Percentiles rank a stretch among this genome's conserved stretches.
Conservation (phyloP, 2,888 invertebrate genomes). For the Chorisops tibialis region DNA sequence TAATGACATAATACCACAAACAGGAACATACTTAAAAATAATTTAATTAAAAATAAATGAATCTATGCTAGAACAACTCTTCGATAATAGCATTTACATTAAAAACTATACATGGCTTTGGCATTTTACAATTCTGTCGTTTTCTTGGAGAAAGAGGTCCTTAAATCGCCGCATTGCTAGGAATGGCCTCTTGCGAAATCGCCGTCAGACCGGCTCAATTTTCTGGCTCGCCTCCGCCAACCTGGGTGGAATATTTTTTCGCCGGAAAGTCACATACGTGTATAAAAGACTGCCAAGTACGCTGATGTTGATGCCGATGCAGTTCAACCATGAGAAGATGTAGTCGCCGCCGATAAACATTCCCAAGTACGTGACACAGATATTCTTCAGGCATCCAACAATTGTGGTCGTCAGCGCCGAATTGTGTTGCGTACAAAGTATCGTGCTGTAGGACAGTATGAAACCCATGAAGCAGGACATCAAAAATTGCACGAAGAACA, state of each 20-base stretch:
- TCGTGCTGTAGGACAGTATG: slow-evolving; percentile 88
- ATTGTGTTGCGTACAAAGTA: slow-evolving; percentile 93
- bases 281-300: slow-evolving; percentile 81
- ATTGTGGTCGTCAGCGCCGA: slow-evolving; percentile 99
- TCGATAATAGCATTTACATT: neutral
- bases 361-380: slow-evolving; percentile 94
- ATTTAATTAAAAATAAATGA: slow-evolving; percentile 11
- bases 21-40: slow-evolving; percentile 22
- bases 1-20: slow-evolving; percentile 16
- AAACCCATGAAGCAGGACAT: slow-evolving; percentile 97
- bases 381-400: slow-evolving; percentile 96
- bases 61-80: neutral
- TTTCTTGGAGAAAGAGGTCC: slow-evolving; percentile 12
- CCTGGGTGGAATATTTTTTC: slow-evolving; percentile 43
- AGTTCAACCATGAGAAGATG: slow-evolving; percentile 90
- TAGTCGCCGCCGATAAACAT: slow-evolving; percentile 99
- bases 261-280: slow-evolving; percentile 77
- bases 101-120: slow-evolving; percentile 33
- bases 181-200: slow-evolving; percentile 6
- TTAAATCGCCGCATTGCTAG: neutral
- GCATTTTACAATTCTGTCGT: slow-evolving; percentile 27
- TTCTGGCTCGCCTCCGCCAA: slow-evolving; percentile 25
- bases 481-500: slow-evolving; percentile 78
- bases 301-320: slow-evolving; percentile 94
- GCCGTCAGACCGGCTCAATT: slow-evolving; percentile 38